phyloP scores from a whole-genome alignment of 2,888 invertebrate genomes.

The Gerris lacustris region DNA sequence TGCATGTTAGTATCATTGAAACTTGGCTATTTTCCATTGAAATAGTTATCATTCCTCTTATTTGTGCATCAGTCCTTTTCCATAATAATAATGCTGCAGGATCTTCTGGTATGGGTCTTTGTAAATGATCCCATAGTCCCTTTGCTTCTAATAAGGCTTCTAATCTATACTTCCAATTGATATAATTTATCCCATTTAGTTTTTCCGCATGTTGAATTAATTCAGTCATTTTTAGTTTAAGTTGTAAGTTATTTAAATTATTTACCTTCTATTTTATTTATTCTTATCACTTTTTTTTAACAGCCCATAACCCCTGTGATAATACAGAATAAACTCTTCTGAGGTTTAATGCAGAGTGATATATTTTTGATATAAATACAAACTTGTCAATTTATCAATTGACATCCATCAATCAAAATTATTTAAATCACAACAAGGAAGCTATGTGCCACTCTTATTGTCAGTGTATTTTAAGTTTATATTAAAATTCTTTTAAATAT shows the following conservation, averaged over 20 bases:
- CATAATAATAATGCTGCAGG: not conserved
- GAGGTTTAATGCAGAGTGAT: too few relatives aligned
- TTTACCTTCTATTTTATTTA: not conserved
- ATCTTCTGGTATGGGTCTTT: not conserved
- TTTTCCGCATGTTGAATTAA: not conserved
- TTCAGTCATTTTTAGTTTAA: not conserved
- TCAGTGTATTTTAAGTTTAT: too few relatives aligned
- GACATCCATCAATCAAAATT: too few relatives aligned
- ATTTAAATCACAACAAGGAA: too few relatives aligned
- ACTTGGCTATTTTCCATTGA: not conserved
- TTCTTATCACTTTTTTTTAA: too few relatives aligned
- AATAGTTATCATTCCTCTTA: not conserved
- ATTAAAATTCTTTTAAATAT: too few relatives aligned
- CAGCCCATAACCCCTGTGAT: too few relatives aligned
- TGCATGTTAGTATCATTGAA: not conserved
- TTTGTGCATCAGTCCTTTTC: not conserved
- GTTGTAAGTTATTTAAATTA: not conserved
- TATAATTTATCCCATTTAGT: not conserved
- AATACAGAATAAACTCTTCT: too few relatives aligned
- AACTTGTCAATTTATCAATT: too few relatives aligned
- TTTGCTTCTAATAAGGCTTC: not conserved
- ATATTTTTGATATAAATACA: too few relatives aligned
- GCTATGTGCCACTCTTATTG: too few relatives aligned
- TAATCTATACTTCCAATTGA: not conserved
- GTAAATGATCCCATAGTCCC: not conserved